Percentiles rank a stretch among this genome's conserved stretches.
Conservation (phyloP, 2,797 vertebrate genomes). For the Naso thynnoides region DNA sequence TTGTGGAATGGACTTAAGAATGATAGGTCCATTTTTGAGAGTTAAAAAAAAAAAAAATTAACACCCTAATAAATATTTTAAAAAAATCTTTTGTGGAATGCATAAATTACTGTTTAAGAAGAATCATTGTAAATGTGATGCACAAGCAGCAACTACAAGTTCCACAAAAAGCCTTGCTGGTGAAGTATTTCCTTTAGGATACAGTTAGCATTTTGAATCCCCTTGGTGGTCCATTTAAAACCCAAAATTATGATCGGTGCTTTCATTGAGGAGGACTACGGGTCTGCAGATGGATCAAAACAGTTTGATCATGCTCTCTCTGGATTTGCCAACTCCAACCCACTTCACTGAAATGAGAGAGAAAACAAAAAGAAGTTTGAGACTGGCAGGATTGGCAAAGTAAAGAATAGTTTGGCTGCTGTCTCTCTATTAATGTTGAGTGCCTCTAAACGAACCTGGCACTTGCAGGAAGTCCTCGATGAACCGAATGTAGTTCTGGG, state of each 20-base stretch:
- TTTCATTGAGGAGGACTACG: slow-evolving; percentile 1
- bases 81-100: slow-evolving; percentile 62
- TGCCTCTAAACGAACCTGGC: slow-evolving; percentile 80
- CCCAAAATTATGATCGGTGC: slow-evolving; percentile 46
- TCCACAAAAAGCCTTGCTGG: slow-evolving; percentile 72
- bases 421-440: slow-evolving; percentile 21
- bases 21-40: slow-evolving; percentile 11
- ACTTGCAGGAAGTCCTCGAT: slow-evolving; percentile 87
- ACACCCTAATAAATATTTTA: slow-evolving; percentile 56
- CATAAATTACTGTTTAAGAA: slow-evolving; percentile 49
- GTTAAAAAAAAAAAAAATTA: slow-evolving; percentile 59
- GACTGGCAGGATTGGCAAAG: slow-evolving; percentile 40
- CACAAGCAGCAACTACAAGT: slow-evolving; percentile 54
- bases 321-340: slow-evolving; percentile 89
- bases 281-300: slow-evolving; percentile 72
- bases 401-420: slow-evolving; percentile 4
- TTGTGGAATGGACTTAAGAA: slow-evolving; percentile 31
- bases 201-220: slow-evolving; percentile 54
- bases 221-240: slow-evolving; percentile 39
- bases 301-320: slow-evolving; percentile 89
- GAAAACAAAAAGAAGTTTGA: neutral
- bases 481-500: slow-evolving; percentile 84
- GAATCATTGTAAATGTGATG: slow-evolving; percentile 36
- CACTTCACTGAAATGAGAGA: slow-evolving; percentile 86
- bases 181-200: slow-evolving; percentile 61